phyloP scores from a whole-genome alignment of 2,113 vertebrate species.

The Pedionomus torquatus region DNA sequence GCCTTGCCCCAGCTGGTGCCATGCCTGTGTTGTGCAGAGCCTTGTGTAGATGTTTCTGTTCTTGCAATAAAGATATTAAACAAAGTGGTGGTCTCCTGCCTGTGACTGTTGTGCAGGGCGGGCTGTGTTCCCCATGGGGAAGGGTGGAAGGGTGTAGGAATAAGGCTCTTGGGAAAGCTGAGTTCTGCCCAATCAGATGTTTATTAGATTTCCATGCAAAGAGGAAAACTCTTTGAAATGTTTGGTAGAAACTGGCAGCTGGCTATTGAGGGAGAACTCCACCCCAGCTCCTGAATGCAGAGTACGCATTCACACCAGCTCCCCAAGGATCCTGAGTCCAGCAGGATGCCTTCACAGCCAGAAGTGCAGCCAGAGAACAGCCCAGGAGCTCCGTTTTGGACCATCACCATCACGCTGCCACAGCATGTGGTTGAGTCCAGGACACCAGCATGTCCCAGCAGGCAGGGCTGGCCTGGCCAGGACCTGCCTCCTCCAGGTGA shows the following conservation, averaged over 20 bases:
- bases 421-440: accelerated
- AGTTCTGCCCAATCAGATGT: not conserved
- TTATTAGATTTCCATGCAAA: slow-evolving; percentile 12
- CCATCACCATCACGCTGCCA: accelerated
- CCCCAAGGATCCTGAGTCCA: not conserved
- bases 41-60: slow-evolving; percentile 45
- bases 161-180: not conserved
- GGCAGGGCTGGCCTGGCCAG: not conserved
- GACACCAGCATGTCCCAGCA: accelerated
- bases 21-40: slow-evolving; percentile 1
- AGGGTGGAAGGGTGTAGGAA: not conserved
- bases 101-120: not conserved
- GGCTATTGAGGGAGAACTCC: not conserved
- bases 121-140: accelerated
- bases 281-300: not conserved
- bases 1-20: not conserved
- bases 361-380: not conserved
- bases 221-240: not conserved
- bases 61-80: slow-evolving; percentile 61
- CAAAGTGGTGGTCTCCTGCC: not conserved
- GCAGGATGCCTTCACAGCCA: not conserved
- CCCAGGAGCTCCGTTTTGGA: not conserved
- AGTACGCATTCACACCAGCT: not conserved
- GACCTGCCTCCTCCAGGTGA: not conserved
- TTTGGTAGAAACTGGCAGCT: not conserved